These are phyloP conservation scores for Xiphydria camelus DNA, from an alignment of 2,888 invertebrate species.

Conservation along the genomic window DNA sequence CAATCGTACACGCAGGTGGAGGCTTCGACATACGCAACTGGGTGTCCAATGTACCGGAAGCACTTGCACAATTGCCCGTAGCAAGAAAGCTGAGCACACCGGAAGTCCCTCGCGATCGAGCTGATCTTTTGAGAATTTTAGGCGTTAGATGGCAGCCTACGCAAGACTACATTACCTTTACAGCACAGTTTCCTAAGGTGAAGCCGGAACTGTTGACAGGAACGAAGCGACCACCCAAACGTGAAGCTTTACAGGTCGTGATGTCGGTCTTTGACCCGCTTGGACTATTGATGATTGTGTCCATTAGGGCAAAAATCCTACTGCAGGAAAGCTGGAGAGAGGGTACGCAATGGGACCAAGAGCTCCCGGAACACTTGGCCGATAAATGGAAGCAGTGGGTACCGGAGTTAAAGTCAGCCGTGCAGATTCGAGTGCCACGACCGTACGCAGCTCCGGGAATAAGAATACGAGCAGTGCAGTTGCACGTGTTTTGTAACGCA, in stretches of 20 bases:
- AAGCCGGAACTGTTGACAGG: constrained; percentile 14
- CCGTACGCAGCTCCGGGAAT: no score
- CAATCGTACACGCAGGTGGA: not conserved
- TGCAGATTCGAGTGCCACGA: constrained; percentile 19
- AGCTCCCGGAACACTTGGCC: constrained; percentile 12
- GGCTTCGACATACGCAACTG: constrained; percentile 8
- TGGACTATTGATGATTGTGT: constrained; percentile 24
- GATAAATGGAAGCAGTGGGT: constrained; percentile 24
- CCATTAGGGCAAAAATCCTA: constrained; percentile 25
- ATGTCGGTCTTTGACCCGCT: constrained; percentile 36
- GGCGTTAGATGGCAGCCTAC: no score
- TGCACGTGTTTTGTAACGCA: constrained; percentile 6
- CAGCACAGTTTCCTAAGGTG: no score
- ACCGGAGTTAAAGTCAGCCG: constrained; percentile 8
- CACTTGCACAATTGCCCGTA: no score
- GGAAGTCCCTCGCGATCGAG: no score
- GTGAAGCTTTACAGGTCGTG: constrained; percentile 20
- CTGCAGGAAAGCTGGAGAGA: constrained; percentile 27
- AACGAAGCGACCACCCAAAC: constrained; percentile 21
- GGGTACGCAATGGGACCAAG: constrained; percentile 22
- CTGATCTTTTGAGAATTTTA: no score
- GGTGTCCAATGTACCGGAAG: no score
- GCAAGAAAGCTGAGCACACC: no score
- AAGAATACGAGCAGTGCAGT: constrained; percentile 4
- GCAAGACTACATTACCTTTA: no score